Evolutionary conservation across 2,113 vertebrate species (phyloP).

Genomic region (Dromiciops gliroides): DNA sequence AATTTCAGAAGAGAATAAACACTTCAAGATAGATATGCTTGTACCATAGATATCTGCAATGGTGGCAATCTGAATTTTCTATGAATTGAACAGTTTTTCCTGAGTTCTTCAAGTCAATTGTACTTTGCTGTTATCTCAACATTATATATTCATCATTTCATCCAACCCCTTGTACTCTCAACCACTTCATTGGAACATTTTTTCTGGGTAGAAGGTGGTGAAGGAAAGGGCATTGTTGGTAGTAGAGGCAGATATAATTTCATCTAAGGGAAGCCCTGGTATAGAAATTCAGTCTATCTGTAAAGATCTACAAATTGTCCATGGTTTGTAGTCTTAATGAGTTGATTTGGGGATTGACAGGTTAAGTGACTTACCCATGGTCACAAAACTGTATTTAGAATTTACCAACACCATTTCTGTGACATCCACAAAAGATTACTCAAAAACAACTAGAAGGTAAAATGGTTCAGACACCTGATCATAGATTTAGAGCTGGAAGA

Average conservation of each 20-base stretch:
- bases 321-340: neutral
- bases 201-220: neutral
- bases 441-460: neutral
- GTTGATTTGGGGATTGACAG: neutral
- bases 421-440: neutral
- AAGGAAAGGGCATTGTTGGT: neutral
- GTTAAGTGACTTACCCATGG: neutral
- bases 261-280: neutral
- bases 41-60: neutral
- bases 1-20: constrained; percentile 52
- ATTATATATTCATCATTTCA: neutral
- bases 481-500: neutral
- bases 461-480: neutral
- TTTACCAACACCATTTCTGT: neutral
- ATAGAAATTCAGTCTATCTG: neutral
- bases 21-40: constrained; percentile 5
- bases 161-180: neutral
- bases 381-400: neutral
- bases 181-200: neutral
- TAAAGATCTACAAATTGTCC: neutral
- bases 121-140: neutral
- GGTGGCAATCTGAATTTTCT: neutral
- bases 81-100: neutral
- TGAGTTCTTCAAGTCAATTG: neutral
- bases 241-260: neutral